Percentiles rank a stretch among this genome's conserved stretches.
Evolutionary conservation across 2,888 invertebrate species (phyloP).

Genomic region (Griposia aprilina): DNA sequence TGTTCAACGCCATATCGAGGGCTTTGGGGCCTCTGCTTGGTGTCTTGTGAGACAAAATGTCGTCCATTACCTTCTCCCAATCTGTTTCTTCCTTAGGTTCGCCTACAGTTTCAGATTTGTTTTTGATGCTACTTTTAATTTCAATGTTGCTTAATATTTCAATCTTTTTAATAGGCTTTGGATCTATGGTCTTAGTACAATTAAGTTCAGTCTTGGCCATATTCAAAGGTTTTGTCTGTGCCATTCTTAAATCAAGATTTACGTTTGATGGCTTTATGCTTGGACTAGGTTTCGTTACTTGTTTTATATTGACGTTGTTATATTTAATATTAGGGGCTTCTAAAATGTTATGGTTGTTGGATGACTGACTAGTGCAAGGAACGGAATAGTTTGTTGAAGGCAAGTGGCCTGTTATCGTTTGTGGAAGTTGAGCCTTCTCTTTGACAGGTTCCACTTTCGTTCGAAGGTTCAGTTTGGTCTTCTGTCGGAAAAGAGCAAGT

Average conservation of each 20-base stretch:
- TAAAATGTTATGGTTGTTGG: constrained; percentile 40
- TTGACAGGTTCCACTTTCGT: constrained; percentile 39
- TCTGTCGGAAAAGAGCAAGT: constrained; percentile 76
- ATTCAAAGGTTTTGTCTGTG: constrained; percentile 54
- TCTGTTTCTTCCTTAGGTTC: constrained; percentile 67
- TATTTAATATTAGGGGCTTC: constrained; percentile 25
- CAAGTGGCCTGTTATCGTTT: constrained; percentile 32
- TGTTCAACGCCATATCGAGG: constrained; percentile 80
- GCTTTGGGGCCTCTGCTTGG: constrained; percentile 83
- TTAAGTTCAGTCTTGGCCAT: constrained; percentile 60
- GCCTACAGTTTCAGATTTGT: constrained; percentile 12
- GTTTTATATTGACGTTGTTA: constrained; percentile 47
- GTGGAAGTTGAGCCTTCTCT: constrained; percentile 29
- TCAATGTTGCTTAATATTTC: constrained; percentile 52
- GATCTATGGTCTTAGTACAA: constrained; percentile 34
- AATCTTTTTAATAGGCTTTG: constrained; percentile 49
- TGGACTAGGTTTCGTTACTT: constrained; percentile 38
- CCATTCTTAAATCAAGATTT: constrained; percentile 34
- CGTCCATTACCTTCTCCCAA: constrained; percentile 84
- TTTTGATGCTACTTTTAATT: constrained; percentile 38
- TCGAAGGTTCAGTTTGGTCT: constrained; percentile 69
- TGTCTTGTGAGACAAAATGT: constrained; percentile 82
- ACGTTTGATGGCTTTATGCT: constrained; percentile 37
- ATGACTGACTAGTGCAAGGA: constrained; percentile 48
- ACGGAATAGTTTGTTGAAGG: constrained; percentile 22